Conservation (phyloP, 2,888 invertebrate genomes). For the Apamea sordens region DNA sequence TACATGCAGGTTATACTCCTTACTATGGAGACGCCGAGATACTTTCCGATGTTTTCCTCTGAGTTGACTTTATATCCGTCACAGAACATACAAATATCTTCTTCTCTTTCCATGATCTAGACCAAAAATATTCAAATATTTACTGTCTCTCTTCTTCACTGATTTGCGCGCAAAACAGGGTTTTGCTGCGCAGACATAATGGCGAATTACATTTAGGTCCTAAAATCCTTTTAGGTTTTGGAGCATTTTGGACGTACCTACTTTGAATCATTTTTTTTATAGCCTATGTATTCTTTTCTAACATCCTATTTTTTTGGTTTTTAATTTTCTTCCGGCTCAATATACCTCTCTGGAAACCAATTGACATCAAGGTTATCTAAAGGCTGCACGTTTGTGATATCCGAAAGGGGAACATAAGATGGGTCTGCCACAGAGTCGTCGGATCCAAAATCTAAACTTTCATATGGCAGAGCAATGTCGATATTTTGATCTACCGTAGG, state of each 20-base stretch:
- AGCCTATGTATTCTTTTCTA: not conserved
- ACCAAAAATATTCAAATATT: not conserved
- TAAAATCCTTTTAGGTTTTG: not conserved
- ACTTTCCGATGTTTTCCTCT: not conserved
- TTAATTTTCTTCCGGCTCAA: not conserved
- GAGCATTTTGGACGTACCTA: not conserved
- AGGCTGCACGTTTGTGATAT: conserved; percentile 5
- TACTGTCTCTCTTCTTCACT: not conserved
- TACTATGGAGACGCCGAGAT: not conserved
- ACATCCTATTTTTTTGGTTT: not conserved
- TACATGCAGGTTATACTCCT: not conserved
- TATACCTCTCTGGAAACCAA: not conserved
- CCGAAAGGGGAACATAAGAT: conserved; percentile 1
- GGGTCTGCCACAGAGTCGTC: not conserved
- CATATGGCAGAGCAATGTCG: not conserved
- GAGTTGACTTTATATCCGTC: not conserved
- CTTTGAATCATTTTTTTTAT: not conserved
- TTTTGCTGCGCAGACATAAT: not conserved
- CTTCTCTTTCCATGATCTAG: not conserved
- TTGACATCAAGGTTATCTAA: not conserved
- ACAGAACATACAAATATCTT: not conserved
- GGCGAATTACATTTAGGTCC: not conserved
- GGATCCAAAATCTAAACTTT: not conserved
- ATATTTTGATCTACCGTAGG: not conserved
- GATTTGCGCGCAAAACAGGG: not conserved